A percentile compares a stretch with the other conserved stretches of the same genome.
Evolutionary conservation across 1,140 invertebrate genomes (phyloP).

Genomic region (Dreissena rostriformis): DNA sequence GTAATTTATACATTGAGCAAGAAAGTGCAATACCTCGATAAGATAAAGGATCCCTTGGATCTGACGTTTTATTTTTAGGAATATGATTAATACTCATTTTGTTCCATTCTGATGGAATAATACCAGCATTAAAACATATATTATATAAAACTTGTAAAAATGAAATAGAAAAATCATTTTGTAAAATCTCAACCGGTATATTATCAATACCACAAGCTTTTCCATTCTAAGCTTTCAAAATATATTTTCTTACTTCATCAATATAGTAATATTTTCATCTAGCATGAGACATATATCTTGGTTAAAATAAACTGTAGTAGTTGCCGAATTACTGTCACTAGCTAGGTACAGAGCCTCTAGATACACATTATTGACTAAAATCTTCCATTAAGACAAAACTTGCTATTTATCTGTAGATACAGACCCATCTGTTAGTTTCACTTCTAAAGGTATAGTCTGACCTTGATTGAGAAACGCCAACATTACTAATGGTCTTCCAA

Average conservation of each 20-base stretch:
- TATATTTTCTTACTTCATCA: constrained; percentile 10
- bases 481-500: constrained; percentile 20
- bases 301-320: neutral
- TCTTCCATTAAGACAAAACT: constrained; percentile 18
- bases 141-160: constrained; percentile 16
- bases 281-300: neutral
- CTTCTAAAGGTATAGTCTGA: neutral
- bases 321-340: neutral
- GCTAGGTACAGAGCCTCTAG: neutral
- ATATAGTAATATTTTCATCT: constrained; percentile 20
- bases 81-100: constrained; percentile 44
- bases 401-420: neutral
- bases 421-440: neutral
- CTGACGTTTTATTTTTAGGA: constrained; percentile 29
- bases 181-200: constrained; percentile 12
- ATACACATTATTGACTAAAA: constrained; percentile 9
- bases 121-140: constrained; percentile 28
- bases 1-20: constrained; percentile 37
- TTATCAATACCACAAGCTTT: constrained; percentile 15
- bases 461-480: constrained; percentile 2
- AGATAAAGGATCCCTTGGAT: constrained; percentile 39
- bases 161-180: neutral
- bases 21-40: constrained; percentile 40
- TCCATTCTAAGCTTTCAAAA: neutral
- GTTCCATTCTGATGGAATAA: constrained; percentile 16